Base-by-base conservation (phyloP, 2,113 vertebrate genomes). In the Burhinus bistriatus region DNA sequence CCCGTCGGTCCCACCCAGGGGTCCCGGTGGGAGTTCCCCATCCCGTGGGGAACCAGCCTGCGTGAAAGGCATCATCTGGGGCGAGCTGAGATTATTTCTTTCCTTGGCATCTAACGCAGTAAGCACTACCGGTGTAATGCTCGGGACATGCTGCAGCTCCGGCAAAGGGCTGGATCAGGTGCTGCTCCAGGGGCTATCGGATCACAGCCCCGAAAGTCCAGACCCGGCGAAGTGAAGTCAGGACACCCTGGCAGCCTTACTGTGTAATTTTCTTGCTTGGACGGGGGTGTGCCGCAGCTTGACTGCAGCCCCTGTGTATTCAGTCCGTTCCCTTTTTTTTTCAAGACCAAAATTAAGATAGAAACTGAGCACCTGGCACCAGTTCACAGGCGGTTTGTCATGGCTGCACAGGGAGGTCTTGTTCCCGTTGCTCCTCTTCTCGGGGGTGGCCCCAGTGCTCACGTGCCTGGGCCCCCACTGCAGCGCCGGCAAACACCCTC, bases 161-260 rank as follows among this genome's bases (percentile, higher is more conserved):
- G 26, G 81, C 34, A 73, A 64, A 49, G 55, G 40, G 55, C 65
- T 90, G 85, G 76, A 82, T 76, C 89, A 90, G 40, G 59, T 85
- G 59, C 70, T 70, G 59, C 40, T 32, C 0, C n/a, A 1, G 45
- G 80, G 87, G 58, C 62, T 68, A 83, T 27, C 1, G 2, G 52
- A 62, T 94, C 69, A 64, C 87, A 96, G 66, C 73, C 61, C 51
- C 0, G 0, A 86, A 79, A 86, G 49, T 29, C 55, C 88, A 96
- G 89, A 76, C 82, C 87, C 6, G 0, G 36, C 1, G 1, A 89
- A 93, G 96, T 94, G 82, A 97, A 97, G 58, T 91, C 91, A 95
- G 97, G 97, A 95, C 93, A 96, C 26, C 55, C 76, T 97, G 96
- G 95, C 97, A 96, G 79, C 52, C 54, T 72, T 17, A 95, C 92